Conservation (phyloP, 1,140 invertebrate species). For the Drosophila bocki region DNA sequence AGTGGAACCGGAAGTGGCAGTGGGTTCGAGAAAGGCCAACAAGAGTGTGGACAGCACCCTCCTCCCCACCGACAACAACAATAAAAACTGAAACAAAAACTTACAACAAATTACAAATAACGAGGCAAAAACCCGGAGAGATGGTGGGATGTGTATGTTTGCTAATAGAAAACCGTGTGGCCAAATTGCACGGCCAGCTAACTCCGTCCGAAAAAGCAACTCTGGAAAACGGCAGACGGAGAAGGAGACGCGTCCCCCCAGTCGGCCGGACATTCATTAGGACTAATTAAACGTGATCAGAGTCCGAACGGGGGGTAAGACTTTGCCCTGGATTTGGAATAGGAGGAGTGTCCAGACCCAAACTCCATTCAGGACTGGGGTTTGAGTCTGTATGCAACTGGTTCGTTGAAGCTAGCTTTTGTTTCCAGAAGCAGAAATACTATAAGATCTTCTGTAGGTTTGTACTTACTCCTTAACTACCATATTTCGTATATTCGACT, state of each 20-base stretch:
- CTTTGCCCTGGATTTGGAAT: background rate
- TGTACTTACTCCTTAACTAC: background rate
- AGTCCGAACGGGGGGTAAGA: constrained; percentile 8
- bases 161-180: constrained; percentile 74
- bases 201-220: constrained; percentile 19
- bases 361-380: too few species aligned
- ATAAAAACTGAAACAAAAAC: constrained; percentile 80
- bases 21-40: constrained; percentile 4
- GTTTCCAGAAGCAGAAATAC: too few species aligned
- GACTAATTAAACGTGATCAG: constrained; percentile 78
- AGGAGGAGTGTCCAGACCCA: background rate
- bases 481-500: too few species aligned
- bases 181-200: constrained; percentile 53
- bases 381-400: background rate
- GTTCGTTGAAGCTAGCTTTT: background rate
- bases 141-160: background rate
- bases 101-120: constrained; percentile 82
- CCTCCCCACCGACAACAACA: constrained; percentile 52
- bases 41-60: constrained; percentile 22
- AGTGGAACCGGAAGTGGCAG: background rate
- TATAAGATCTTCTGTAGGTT: too few species aligned
- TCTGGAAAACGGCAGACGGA: constrained; percentile 23
- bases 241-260: constrained; percentile 20
- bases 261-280: constrained; percentile 75
- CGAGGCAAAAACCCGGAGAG: constrained; percentile 57